A percentile compares a stretch with the other conserved stretches of the same genome.
Conservation (phyloP, 2,888 invertebrate species). For the Trilocha varians region DNA sequence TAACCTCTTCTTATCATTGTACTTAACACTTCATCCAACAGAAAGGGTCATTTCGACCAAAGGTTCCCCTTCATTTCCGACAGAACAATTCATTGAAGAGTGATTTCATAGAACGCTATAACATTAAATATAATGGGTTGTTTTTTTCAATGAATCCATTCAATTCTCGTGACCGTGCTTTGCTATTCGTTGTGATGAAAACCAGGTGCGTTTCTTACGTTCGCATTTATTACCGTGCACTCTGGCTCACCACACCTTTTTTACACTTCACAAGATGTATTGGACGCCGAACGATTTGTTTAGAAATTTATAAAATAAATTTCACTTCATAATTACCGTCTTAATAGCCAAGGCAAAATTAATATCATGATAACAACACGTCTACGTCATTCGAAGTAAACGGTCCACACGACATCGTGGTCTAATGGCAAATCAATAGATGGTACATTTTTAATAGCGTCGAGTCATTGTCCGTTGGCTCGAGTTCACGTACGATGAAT, state of each 20-base stretch:
- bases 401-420: neutral
- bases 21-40: constrained; percentile 35
- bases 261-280: constrained; percentile 3
- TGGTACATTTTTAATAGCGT: constrained; percentile 22
- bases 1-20: constrained; percentile 60
- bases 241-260: constrained; percentile 3
- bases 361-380: constrained; percentile 3
- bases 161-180: constrained; percentile 4
- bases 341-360: constrained; percentile 1
- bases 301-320: constrained; percentile 5
- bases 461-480: constrained; percentile 17
- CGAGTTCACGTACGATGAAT: neutral
- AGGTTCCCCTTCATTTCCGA: neutral
- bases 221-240: constrained; percentile 4
- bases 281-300: constrained; percentile 1
- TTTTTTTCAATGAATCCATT: constrained; percentile 1
- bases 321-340: constrained; percentile 2
- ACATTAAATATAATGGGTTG: too few species aligned
- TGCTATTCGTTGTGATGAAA: constrained; percentile 3
- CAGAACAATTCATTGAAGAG: neutral
- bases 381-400: neutral
- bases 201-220: constrained; percentile 5
- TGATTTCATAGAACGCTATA: neutral
- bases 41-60: constrained; percentile 1
- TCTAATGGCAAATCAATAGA: constrained; percentile 24